A percentile compares a stretch with the other conserved stretches of the same genome.
These are phyloP conservation scores for Meteorus sp. DNA, from an alignment of 1,140 invertebrate genomes.

Conservation along the genomic window DNA sequence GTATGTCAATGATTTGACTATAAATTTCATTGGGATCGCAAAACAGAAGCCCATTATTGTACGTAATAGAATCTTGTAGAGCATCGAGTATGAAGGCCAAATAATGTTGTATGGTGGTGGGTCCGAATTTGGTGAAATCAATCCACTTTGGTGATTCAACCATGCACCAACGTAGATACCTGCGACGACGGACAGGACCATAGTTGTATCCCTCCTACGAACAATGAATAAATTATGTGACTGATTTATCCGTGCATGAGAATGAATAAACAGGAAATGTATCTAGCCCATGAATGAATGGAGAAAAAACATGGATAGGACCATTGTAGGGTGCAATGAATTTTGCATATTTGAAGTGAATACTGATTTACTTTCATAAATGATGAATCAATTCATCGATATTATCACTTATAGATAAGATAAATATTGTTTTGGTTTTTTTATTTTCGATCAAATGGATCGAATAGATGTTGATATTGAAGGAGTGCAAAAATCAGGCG, in stretches of 20 bases:
- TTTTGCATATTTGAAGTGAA: too few species aligned
- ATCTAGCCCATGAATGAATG: too few species aligned
- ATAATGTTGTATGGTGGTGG: conserved; percentile 74
- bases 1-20: conserved; percentile 73
- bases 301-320: not conserved
- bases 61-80: conserved; percentile 67
- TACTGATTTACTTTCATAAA: too few species aligned
- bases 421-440: too few species aligned
- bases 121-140: conserved; percentile 61
- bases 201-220: conserved; percentile 82
- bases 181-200: conserved; percentile 79
- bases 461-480: too few species aligned
- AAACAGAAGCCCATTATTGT: conserved; percentile 75
- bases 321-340: too few species aligned
- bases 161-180: conserved; percentile 81
- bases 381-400: too few species aligned
- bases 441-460: too few species aligned
- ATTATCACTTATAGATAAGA: too few species aligned
- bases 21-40: conserved; percentile 67
- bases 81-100: conserved; percentile 75
- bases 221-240: conserved; percentile 16
- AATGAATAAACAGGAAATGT: too few species aligned
- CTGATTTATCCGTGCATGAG: too few species aligned
- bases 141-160: conserved; percentile 78
- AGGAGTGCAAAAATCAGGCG: too few species aligned